A percentile compares a stretch with the other conserved stretches of the same genome.
phyloP scores from a whole-genome alignment of 1,140 invertebrate genomes.

The Portunus trituberculatus region DNA sequence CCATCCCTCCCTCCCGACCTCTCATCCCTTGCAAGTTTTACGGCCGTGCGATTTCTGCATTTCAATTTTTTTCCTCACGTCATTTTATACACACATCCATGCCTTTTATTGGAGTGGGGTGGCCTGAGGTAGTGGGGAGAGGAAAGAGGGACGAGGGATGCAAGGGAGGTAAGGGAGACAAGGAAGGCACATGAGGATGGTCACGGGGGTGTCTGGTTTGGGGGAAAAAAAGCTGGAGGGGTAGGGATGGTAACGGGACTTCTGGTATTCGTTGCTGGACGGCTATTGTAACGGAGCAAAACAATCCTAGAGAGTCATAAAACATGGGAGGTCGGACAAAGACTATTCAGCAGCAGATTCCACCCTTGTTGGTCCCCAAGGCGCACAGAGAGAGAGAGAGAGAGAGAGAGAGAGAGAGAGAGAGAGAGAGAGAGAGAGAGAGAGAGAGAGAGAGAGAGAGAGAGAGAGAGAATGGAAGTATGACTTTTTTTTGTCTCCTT shows the following conservation, averaged over 20 bases:
- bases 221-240: not conserved
- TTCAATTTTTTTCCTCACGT: not conserved
- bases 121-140: not conserved
- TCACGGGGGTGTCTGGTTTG: not conserved
- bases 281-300: not conserved
- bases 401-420: conserved; percentile 21
- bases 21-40: conserved; percentile 16
- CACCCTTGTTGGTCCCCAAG: not conserved
- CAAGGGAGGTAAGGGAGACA: not conserved
- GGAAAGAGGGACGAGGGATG: not conserved
- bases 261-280: not conserved
- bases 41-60: not conserved
- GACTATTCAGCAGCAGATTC: conserved; percentile 21
- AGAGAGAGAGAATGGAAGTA: not conserved
- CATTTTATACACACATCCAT: no score
- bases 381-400: not conserved
- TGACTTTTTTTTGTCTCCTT: no score
- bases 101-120: not conserved
- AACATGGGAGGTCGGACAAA: conserved; percentile 33
- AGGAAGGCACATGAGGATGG: not conserved
- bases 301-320: conserved; percentile 37
- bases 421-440: not conserved
- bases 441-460: conserved; percentile 15
- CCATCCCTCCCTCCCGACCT: no score
- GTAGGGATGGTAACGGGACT: not conserved